These are phyloP conservation scores for Amia ocellicauda DNA, from an alignment of 2,113 vertebrate species.

Conservation along the genomic window DNA sequence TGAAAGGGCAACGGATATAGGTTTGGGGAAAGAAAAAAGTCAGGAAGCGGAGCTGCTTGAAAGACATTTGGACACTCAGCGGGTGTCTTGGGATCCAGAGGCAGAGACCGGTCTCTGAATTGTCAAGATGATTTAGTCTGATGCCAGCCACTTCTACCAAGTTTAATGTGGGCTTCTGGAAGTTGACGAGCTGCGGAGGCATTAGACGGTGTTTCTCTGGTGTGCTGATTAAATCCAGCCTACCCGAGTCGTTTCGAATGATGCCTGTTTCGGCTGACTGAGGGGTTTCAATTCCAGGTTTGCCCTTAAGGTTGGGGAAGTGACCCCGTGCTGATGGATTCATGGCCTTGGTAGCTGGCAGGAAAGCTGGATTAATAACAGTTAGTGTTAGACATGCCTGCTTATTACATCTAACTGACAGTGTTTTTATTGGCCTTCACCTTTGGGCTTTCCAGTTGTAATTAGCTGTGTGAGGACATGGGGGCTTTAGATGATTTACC, in stretches of 20 bases:
- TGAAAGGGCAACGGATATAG: neutral
- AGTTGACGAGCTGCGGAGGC: neutral
- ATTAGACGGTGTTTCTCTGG: conserved; percentile 4
- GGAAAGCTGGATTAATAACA: conserved; percentile 44
- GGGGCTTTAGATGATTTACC: too few species aligned
- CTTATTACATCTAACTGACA: neutral
- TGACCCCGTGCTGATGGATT: conserved; percentile 56
- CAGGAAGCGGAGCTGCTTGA: neutral
- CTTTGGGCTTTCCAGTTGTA: neutral
- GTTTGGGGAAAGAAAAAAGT: neutral
- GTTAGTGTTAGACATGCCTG: conserved; percentile 26
- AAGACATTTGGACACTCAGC: too few species aligned
- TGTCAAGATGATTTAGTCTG: neutral
- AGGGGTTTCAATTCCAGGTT: conserved; percentile 53
- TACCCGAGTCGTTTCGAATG: conserved; percentile 10
- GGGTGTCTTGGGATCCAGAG: neutral
- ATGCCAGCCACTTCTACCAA: neutral
- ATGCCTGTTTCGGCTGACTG: conserved; percentile 36
- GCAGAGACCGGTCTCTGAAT: too few species aligned
- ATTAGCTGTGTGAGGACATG: too few species aligned
- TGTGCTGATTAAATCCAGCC: conserved; percentile 40
- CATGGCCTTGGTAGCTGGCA: conserved; percentile 40
- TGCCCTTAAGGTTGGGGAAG: conserved; percentile 26
- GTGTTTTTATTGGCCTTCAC: neutral
- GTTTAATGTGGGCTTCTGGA: neutral